Evolutionary conservation across 2,797 vertebrate species (phyloP).

Genomic region (Alexandromys oeconomus): DNA sequence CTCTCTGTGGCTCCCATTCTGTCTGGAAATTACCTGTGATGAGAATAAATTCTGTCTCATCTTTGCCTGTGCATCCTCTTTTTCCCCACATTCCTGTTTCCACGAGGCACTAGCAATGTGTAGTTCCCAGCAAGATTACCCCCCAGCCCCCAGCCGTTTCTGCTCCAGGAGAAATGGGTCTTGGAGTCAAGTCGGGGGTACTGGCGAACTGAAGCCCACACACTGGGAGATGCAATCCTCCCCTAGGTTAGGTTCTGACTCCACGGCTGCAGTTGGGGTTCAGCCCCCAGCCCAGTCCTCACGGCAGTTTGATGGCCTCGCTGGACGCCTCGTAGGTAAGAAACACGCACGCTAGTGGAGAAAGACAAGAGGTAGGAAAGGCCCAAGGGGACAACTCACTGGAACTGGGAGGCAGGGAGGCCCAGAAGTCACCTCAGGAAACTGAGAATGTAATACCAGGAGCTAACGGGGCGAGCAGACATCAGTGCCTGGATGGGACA

Average conservation of each 20-base stretch:
- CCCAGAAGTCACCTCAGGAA: background rate
- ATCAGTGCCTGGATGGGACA: background rate
- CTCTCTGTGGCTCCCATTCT: conserved; percentile 78
- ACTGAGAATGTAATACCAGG: background rate
- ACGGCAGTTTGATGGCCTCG: background rate
- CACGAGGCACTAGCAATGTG: background rate
- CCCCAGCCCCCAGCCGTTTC: background rate
- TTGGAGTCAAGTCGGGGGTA: background rate
- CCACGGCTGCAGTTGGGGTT: background rate
- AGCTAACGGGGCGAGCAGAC: fast-evolving
- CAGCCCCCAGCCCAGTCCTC: background rate
- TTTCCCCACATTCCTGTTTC: background rate
- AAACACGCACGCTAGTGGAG: background rate
- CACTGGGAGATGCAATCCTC: background rate
- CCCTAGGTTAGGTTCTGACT: background rate
- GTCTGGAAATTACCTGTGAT: conserved; percentile 76
- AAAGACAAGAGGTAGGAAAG: background rate
- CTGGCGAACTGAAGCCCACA: background rate
- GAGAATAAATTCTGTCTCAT: conserved; percentile 87
- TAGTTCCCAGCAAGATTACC: too few relatives aligned
- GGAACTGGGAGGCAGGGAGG: background rate
- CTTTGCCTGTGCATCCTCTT: conserved; percentile 11
- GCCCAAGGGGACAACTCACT: background rate
- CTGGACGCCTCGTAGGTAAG: background rate
- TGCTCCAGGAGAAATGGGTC: background rate